Evolutionary conservation across 2,888 invertebrate genomes (phyloP).

Genomic region (Molorchus minor): DNA sequence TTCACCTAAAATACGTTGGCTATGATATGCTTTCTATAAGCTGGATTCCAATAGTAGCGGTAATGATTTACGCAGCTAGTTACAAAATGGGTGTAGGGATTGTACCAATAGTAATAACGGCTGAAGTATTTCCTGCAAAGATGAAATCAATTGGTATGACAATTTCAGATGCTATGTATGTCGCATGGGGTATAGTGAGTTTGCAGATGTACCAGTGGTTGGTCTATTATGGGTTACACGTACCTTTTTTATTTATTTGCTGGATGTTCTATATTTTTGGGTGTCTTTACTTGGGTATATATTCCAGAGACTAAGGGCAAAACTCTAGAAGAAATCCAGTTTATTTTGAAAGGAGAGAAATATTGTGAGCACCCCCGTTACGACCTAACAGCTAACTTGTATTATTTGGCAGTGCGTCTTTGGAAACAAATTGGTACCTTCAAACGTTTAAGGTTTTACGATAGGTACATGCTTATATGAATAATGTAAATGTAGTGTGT

Average conservation of each 20-base stretch:
- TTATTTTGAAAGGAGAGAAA: constrained; percentile 14
- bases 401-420: no score
- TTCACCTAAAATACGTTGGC: constrained; percentile 50
- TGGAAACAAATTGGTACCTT: no score
- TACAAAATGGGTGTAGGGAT: constrained; percentile 55
- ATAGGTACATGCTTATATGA: no score
- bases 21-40: constrained; percentile 43
- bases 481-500: no score
- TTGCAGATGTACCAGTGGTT: constrained; percentile 55
- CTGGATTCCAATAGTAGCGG: constrained; percentile 49
- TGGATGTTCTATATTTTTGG: constrained; percentile 51
- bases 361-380: neutral
- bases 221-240: constrained; percentile 51
- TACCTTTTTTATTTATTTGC: constrained; percentile 58
- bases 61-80: constrained; percentile 51
- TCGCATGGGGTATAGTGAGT: constrained; percentile 50
- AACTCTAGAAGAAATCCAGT: neutral
- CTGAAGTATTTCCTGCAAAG: constrained; percentile 54
- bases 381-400: no score
- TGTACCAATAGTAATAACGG: constrained; percentile 55
- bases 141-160: constrained; percentile 33
- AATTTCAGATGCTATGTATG: neutral
- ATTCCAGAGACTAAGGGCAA: neutral
- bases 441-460: no score
- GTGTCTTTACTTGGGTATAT: constrained; percentile 46